Base-by-base conservation (phyloP, 2,113 vertebrate genomes). In the Nerophis ophidion region DNA sequence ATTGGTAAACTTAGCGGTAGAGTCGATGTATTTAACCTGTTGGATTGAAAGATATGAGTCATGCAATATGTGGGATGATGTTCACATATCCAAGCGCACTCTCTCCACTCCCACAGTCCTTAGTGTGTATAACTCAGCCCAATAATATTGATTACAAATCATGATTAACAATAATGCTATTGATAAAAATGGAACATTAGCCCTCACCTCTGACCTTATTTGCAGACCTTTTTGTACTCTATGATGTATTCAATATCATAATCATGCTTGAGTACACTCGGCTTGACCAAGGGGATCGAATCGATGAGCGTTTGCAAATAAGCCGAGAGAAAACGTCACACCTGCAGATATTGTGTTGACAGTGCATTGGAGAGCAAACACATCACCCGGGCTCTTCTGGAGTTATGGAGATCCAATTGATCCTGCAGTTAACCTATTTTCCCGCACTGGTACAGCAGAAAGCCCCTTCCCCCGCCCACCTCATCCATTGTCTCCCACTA, bases 241-340 rank as follows among this genome's bases (percentile, higher is more conserved):
- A 55, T 81, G 79, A 86, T 84, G 73, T 86, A 86, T 81, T 88
- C 84, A 85, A 86, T 84, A 84, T 84, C 81, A 85, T 84, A 87
- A 85, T 81, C 83, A 85, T 83, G 87, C 79, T 78, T 83, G 77
- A 86, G 77, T 83, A 71, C 77, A 70, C 83, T 78, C 76, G 49
- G 62, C 58, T 82, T 69, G 57, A 55, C 57, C 8, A 8, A 5
- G 38, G 1, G 0, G 0, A 6, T 8, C 8, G 48, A 44, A 68
- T 81, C 72, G 49, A 81, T 80, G 15, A 5, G 55, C 14, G 6
- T 17, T 40, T 14, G 2, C 53, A 75, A 64, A 68, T 75, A 68
- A 65, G 68, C 74, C 48, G 34, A 61, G 75, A 60, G 63, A 76
- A 76, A 79, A 60, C 71, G 68, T 81, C 78, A 63, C 84, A 82